Evolutionary conservation across 2,888 invertebrate species (phyloP).

Genomic region (Cordilura impudica): DNA sequence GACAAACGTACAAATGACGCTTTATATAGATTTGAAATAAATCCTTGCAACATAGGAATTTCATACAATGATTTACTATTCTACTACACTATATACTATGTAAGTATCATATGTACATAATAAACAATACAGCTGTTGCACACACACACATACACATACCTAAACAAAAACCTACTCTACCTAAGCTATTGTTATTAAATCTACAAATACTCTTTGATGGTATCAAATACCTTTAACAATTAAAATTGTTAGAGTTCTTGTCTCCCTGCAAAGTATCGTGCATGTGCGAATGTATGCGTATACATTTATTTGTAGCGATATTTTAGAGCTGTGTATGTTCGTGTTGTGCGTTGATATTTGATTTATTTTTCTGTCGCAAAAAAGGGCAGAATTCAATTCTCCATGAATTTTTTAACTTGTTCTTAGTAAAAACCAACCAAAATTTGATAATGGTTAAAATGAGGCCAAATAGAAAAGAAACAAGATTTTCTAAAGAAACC

Average conservation of each 20-base stretch:
- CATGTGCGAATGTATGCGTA: background rate
- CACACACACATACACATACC: background rate
- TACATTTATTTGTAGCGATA: background rate
- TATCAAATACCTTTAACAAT: background rate
- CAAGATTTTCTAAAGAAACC: no score
- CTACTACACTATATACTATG: background rate
- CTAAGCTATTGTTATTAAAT: background rate
- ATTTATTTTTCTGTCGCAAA: background rate
- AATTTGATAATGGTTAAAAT: no score
- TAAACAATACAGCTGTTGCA: no score
- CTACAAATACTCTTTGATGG: no score
- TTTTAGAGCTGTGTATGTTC: background rate
- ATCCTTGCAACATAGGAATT: slow-evolving; percentile 21
- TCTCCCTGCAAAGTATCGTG: background rate
- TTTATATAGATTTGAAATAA: background rate
- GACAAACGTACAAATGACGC: background rate
- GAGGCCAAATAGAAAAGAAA: no score
- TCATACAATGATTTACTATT: slow-evolving; percentile 4
- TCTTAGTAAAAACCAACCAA: no score
- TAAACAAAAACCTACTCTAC: background rate
- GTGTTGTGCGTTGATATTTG: background rate
- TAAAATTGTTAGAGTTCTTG: background rate
- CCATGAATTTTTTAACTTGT: no score
- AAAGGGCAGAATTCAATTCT: background rate
- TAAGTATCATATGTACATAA: no score